Percentiles rank a stretch among this genome's conserved stretches.
These are phyloP conservation scores for Turritopsis rubra DNA, from an alignment of 30 jellyfish, hydroid and myxozoan genomes.

Conservation along the genomic window DNA sequence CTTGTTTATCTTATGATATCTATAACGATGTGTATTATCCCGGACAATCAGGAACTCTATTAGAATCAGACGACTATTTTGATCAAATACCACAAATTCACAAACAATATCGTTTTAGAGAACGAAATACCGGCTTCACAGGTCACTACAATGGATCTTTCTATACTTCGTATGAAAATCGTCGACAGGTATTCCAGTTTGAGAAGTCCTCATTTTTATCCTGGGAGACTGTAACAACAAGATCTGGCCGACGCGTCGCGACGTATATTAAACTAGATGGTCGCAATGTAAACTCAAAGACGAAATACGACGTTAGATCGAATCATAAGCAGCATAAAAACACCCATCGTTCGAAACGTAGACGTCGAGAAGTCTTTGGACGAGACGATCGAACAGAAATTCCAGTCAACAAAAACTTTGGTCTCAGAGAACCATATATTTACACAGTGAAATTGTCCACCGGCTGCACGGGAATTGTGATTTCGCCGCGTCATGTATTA, in stretches of 20 bases:
- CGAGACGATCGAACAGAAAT: constrained; percentile 76
- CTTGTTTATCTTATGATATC: constrained; percentile 5
- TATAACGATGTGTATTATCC: constrained; percentile 34
- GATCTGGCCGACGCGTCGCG: constrained; percentile 68
- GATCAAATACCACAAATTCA: constrained; percentile 9
- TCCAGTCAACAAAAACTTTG: constrained; percentile 60
- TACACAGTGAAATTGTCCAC: constrained; percentile 80
- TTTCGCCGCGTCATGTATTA: constrained; percentile 97
- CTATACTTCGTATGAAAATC: constrained; percentile 51
- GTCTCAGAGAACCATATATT: constrained; percentile 82
- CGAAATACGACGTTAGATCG: not conserved
- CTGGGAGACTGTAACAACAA: constrained; percentile 83
- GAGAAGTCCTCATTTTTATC: constrained; percentile 59
- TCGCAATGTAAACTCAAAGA: not conserved
- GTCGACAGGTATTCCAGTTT: not conserved
- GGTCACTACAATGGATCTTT: constrained; percentile 58
- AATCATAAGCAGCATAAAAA: not conserved
- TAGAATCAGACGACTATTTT: constrained; percentile 3
- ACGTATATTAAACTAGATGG: constrained; percentile 51
- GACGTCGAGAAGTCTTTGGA: constrained; percentile 73
- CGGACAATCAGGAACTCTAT: not conserved
- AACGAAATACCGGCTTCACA: constrained; percentile 61
- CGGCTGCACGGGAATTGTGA: constrained; percentile 95
- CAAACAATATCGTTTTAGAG: constrained; percentile 34
- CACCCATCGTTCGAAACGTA: constrained; percentile 24